These are phyloP conservation scores for Dolichomitus sp. DNA, from an alignment of 2,888 invertebrate genomes.

Conservation along the genomic window DNA sequence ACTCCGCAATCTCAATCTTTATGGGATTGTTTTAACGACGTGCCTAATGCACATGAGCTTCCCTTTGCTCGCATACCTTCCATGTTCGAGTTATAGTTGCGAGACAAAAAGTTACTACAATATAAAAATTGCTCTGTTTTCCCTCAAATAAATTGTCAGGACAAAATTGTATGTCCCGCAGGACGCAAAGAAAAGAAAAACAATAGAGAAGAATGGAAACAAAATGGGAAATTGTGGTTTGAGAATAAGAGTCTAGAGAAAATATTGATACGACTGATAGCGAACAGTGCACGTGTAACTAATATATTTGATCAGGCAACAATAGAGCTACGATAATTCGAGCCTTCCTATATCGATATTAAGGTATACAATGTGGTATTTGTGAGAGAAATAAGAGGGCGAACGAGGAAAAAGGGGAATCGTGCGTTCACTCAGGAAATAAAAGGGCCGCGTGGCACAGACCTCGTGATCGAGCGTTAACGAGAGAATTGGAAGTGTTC, in stretches of 20 bases:
- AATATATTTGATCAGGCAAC: constrained; percentile 65
- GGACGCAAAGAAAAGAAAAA: not conserved
- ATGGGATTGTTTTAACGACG: constrained; percentile 76
- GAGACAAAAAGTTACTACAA: not conserved
- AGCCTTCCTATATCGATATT: constrained; percentile 54
- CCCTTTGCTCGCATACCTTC: not conserved
- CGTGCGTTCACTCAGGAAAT: constrained; percentile 60
- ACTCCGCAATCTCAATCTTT: constrained; percentile 80
- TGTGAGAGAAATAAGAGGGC: constrained; percentile 50
- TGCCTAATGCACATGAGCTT: constrained; percentile 64
- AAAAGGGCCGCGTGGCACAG: constrained; percentile 71
- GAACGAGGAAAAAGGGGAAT: constrained; percentile 58
- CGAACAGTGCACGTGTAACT: constrained; percentile 56
- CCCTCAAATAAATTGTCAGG: not conserved
- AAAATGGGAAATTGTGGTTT: constrained; percentile 39
- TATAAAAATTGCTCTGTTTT: not conserved
- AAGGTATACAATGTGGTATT: constrained; percentile 7
- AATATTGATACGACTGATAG: constrained; percentile 62
- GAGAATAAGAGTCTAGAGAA: constrained; percentile 37
- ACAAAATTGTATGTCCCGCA: not conserved
- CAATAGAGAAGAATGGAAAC: constrained; percentile 1
- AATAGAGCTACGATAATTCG: constrained; percentile 59
- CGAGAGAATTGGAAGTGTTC: constrained; percentile 66
- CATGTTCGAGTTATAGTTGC: constrained; percentile 5
- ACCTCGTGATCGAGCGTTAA: constrained; percentile 66